These are phyloP conservation scores for Ptiloglossa arizonensis DNA, from an alignment of 1,140 invertebrate genomes.

Conservation along the genomic window DNA sequence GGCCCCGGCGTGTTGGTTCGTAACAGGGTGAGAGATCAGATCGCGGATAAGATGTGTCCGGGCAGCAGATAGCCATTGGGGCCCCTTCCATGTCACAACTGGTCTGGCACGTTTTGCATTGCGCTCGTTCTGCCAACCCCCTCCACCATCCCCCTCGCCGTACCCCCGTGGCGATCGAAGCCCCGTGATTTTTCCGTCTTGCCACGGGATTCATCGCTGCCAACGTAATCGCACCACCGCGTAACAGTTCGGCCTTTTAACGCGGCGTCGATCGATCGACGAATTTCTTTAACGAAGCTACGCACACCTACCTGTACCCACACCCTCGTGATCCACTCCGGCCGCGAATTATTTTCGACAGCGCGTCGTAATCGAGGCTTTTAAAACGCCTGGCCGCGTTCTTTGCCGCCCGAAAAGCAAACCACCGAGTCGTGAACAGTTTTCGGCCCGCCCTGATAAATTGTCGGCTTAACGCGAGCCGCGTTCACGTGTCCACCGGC, in stretches of 20 bases:
- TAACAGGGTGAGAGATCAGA: constrained; percentile 74
- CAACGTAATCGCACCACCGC: constrained; percentile 1
- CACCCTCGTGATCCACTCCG: not conserved
- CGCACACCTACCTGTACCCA: no score
- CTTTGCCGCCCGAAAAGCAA: no score
- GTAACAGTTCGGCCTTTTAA: not conserved
- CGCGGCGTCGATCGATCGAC: not conserved
- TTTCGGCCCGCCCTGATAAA: not conserved
- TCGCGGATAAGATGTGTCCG: constrained; percentile 75
- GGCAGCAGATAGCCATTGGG: constrained; percentile 72
- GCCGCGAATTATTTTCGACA: not conserved
- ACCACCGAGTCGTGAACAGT: no score
- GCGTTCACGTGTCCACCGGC: not conserved
- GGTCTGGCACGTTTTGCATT: constrained; percentile 56
- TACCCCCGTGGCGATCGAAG: constrained; percentile 18
- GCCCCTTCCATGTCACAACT: constrained; percentile 68
- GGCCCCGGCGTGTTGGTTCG: constrained; percentile 69
- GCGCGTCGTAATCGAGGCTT: not conserved
- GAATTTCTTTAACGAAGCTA: not conserved
- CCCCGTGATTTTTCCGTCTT: constrained; percentile 35
- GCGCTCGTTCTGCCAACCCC: constrained; percentile 48
- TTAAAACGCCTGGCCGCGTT: not conserved
- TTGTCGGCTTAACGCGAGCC: not conserved
- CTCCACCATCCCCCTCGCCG: no score
- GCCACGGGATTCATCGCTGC: constrained; percentile 36